Evolutionary conservation across 2,888 invertebrate genomes (phyloP).

Genomic region (Operophtera brumata): DNA sequence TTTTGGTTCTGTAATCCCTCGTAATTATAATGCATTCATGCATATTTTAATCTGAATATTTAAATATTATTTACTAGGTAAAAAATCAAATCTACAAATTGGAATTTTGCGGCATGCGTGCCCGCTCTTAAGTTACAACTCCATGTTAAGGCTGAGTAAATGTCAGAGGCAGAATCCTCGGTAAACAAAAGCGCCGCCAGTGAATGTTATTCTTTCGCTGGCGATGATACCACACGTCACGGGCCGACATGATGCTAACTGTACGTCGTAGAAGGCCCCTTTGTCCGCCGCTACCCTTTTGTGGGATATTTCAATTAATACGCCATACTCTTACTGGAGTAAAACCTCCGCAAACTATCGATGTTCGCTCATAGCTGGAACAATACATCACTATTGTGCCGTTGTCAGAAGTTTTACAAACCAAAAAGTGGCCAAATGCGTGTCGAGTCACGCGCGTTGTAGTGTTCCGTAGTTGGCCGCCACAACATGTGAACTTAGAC

Average conservation of each 20-base stretch:
- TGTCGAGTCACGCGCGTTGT: too few relatives aligned
- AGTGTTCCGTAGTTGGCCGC: too few relatives aligned
- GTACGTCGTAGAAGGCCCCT: slow-evolving; percentile 39
- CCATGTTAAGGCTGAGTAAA: neutral
- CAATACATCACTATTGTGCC: slow-evolving; percentile 43
- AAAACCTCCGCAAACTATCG: slow-evolving; percentile 41
- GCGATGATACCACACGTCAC: slow-evolving; percentile 49
- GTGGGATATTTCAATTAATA: slow-evolving; percentile 65
- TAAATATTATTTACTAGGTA: too few relatives aligned
- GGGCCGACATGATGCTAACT: slow-evolving; percentile 37
- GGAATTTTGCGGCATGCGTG: too few relatives aligned
- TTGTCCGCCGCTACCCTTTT: slow-evolving; percentile 55
- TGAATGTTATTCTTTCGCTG: slow-evolving; percentile 42
- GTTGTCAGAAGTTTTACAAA: slow-evolving; percentile 33
- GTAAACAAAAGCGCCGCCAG: slow-evolving; percentile 27
- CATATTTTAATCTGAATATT: too few relatives aligned
- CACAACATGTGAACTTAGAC: too few relatives aligned
- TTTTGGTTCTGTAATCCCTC: too few relatives aligned
- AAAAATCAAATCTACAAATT: too few relatives aligned
- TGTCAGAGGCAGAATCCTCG: slow-evolving; percentile 27
- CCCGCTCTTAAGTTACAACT: neutral
- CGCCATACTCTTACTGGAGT: slow-evolving; percentile 47
- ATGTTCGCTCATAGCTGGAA: slow-evolving; percentile 46
- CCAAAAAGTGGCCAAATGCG: neutral
- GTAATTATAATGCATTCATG: too few relatives aligned